Conservation (phyloP, 2,888 invertebrate species). For the Tetranychus piercei region DNA sequence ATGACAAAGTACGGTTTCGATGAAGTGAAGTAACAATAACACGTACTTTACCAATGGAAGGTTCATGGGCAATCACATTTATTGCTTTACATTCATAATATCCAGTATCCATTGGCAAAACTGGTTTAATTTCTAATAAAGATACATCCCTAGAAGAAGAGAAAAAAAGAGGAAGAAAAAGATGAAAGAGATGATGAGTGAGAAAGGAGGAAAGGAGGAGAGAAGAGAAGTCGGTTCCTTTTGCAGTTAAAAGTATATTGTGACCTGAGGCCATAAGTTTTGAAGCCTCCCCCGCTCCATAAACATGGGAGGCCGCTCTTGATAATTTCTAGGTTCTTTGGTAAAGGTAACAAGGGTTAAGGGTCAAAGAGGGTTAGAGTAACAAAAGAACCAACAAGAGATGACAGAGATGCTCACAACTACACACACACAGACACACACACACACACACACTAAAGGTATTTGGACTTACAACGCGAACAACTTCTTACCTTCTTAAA, state of each 20-base stretch:
- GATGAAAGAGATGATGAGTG: not conserved
- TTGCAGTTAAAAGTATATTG: no score
- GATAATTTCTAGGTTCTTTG: no score
- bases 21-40: constrained; percentile 29
- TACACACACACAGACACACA: no score
- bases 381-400: not conserved
- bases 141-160: constrained; percentile 37
- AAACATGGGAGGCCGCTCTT: no score
- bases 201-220: not conserved
- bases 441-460: no score
- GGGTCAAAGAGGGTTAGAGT: not conserved
- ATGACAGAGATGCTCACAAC: not conserved
- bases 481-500: not conserved
- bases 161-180: not conserved
- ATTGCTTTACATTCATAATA: constrained; percentile 63
- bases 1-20: constrained; percentile 32
- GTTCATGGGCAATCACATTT: constrained; percentile 45
- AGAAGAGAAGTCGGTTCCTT: not conserved
- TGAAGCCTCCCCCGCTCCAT: no score
- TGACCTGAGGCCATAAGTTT: no score
- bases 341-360: not conserved
- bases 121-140: constrained; percentile 57
- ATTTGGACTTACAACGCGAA: not conserved
- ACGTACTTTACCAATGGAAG: constrained; percentile 33
- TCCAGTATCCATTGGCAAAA: constrained; percentile 50